Evolutionary conservation across 1,140 invertebrate species (phyloP).

Genomic region (Euura saliciscinereae): DNA sequence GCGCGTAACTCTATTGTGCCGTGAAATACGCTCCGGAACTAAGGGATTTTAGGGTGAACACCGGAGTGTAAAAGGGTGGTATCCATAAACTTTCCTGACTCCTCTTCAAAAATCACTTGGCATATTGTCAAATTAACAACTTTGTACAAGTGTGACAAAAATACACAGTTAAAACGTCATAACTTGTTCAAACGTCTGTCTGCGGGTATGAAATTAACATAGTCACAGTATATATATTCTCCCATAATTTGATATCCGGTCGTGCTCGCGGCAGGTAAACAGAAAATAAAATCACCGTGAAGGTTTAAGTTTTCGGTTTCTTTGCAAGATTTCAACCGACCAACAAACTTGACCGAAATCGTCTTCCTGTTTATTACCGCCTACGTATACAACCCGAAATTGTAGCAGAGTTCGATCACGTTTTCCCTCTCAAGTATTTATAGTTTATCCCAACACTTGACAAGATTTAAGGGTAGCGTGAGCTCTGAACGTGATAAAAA

Average conservation of each 20-base stretch:
- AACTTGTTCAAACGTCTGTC: too few species aligned
- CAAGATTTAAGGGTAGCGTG: neutral
- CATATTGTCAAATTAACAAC: too few species aligned
- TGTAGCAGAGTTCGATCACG: too few species aligned
- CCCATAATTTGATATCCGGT: neutral
- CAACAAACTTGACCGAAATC: neutral
- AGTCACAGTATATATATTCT: too few species aligned
- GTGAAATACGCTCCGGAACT: neutral
- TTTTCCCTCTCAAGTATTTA: too few species aligned
- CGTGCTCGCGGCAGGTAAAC: neutral
- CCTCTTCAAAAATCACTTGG: neutral
- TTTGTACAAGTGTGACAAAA: too few species aligned
- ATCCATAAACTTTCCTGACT: neutral
- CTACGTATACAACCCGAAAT: neutral
- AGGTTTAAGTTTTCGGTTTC: neutral
- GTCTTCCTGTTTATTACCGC: slow-evolving; percentile 6
- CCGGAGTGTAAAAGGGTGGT: neutral
- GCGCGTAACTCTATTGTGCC: neutral
- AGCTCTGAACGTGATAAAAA: neutral
- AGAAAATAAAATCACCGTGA: neutral
- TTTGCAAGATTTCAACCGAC: neutral
- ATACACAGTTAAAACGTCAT: too few species aligned
- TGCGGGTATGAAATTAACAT: too few species aligned
- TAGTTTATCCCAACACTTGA: neutral
- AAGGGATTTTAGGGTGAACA: neutral